phyloP scores from a whole-genome alignment of 2,797 vertebrate species.

The Xerus rutilus region DNA sequence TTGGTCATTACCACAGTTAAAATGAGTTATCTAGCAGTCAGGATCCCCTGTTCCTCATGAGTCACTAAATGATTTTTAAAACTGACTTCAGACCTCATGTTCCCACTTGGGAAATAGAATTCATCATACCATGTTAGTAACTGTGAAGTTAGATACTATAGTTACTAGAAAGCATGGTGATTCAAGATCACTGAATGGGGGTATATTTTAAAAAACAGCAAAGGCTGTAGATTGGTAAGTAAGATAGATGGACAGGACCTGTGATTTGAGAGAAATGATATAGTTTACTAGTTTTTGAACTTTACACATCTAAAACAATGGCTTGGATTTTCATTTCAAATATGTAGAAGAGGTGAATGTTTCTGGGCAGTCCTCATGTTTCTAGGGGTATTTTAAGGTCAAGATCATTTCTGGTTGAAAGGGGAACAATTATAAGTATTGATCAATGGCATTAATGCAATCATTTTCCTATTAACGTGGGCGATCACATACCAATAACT shows the following conservation, averaged over 20 bases:
- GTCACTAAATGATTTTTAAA: neutral
- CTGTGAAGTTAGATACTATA: neutral
- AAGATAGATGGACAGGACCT: neutral
- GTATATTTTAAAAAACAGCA: neutral
- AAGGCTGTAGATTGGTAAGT: neutral
- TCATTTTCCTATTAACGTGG: constrained; percentile 21
- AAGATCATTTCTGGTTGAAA: neutral
- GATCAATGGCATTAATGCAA: neutral
- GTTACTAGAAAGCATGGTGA: neutral
- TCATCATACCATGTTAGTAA: neutral
- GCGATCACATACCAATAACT: neutral
- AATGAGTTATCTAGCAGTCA: neutral
- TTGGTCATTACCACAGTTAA: constrained; percentile 14
- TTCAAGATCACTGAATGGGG: neutral
- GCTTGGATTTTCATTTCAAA: constrained; percentile 63
- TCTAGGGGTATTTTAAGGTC: constrained; percentile 46
- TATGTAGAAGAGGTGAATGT: neutral
- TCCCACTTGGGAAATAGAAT: neutral
- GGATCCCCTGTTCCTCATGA: neutral
- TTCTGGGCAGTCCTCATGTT: neutral
- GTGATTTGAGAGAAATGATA: constrained; percentile 27
- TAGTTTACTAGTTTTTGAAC: neutral
- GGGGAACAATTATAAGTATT: neutral
- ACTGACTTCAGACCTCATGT: neutral
- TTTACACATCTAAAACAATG: constrained; percentile 2